phyloP scores from a whole-genome alignment of 2,888 invertebrate species.

The Aspidiotus destructor region DNA sequence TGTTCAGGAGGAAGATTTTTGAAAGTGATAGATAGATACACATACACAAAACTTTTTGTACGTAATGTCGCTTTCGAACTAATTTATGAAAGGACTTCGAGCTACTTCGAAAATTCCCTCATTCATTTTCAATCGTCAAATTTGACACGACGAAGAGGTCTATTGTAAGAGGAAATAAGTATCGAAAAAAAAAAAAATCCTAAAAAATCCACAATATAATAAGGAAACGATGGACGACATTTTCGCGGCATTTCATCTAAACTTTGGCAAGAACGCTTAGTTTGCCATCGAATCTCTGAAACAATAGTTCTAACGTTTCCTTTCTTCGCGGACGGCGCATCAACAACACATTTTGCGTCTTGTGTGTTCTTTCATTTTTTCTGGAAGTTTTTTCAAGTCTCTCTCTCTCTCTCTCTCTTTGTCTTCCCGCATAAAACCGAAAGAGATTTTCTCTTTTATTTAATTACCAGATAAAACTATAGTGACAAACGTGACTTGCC shows the following conservation, averaged over 20 bases:
- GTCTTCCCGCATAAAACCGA: neutral
- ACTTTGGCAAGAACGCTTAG: conserved; percentile 5
- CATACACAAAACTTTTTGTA: too few relatives aligned
- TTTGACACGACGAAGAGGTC: too few relatives aligned
- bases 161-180: neutral
- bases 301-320: neutral
- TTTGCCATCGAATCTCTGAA: conserved; percentile 9
- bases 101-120: too few relatives aligned
- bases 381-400: neutral
- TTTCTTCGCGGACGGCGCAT: neutral
- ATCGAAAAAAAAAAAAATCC: neutral
- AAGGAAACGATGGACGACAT: neutral
- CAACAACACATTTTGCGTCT: too few relatives aligned
- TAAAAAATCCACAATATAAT: conserved; percentile 2
- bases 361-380: neutral
- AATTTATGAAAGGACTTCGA: too few relatives aligned
- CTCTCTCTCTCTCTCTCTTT: neutral
- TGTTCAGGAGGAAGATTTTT: too few relatives aligned
- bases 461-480: neutral
- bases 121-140: too few relatives aligned
- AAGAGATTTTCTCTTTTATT: neutral
- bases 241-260: conserved; percentile 26
- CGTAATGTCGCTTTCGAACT: too few relatives aligned
- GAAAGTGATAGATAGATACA: too few relatives aligned
- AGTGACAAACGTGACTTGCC: conserved; percentile 2